Evolutionary conservation across 2,113 vertebrate species (phyloP).

Genomic region (Pantherophis guttatus): DNA sequence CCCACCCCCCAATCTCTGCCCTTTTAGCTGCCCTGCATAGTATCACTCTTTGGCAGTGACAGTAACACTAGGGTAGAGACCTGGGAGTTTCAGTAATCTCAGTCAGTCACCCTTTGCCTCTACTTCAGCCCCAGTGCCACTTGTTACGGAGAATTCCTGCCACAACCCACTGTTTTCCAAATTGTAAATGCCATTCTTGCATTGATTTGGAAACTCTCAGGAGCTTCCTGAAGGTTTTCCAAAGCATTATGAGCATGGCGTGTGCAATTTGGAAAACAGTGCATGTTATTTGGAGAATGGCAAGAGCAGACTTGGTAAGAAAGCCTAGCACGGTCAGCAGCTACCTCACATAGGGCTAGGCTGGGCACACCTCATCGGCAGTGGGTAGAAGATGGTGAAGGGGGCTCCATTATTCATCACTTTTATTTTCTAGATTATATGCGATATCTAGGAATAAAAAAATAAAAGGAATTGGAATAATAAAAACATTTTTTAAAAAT

Average conservation of each 20-base stretch:
- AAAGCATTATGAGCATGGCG: neutral
- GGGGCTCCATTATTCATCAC: neutral
- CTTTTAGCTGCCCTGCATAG: neutral
- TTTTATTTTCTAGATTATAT: neutral
- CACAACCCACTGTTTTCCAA: neutral
- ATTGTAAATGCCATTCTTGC: neutral
- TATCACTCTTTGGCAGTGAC: neutral
- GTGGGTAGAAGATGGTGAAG: neutral
- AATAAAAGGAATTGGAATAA: no score
- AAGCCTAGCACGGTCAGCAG: neutral
- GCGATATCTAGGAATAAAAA: neutral
- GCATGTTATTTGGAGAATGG: neutral
- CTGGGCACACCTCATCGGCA: neutral
- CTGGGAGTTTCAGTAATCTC: neutral
- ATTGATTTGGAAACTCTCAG: neutral
- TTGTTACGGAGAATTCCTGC: neutral
- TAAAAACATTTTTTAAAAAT: no score
- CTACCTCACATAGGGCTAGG: neutral
- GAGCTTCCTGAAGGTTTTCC: neutral
- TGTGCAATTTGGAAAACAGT: neutral
- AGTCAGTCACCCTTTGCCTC: neutral
- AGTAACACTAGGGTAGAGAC: neutral
- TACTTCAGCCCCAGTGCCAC: neutral
- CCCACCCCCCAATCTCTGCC: neutral
- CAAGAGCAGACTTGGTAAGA: neutral